A percentile compares a stretch with the other conserved stretches of the same genome.
phyloP scores from a whole-genome alignment of 2,113 vertebrate genomes.

The Scartelaos histophorus region DNA sequence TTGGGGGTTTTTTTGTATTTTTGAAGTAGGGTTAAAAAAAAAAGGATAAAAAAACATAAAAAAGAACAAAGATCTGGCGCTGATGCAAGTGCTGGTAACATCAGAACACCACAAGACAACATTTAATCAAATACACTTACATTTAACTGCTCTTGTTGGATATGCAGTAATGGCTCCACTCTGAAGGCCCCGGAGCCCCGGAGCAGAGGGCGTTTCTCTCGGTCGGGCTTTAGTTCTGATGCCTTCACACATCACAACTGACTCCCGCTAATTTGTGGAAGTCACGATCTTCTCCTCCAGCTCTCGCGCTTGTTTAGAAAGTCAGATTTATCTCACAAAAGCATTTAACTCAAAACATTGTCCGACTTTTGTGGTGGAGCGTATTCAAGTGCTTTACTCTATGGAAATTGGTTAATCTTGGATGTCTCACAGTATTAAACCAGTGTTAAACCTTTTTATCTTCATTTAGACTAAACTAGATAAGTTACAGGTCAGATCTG shows the following conservation, averaged over 20 bases:
- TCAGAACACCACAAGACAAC: background rate
- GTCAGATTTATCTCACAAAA: conserved; percentile 27
- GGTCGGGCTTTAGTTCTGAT: conserved; percentile 16
- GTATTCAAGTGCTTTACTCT: too few species aligned
- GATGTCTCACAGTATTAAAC: too few species aligned
- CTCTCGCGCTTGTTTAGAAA: conserved; percentile 11
- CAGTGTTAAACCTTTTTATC: too few species aligned
- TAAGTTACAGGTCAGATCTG: too few species aligned
- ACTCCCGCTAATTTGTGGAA: conserved; percentile 19
- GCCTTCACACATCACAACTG: conserved; percentile 9
- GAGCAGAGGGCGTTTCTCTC: background rate
- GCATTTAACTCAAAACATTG: background rate
- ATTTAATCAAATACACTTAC: background rate
- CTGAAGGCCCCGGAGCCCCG: background rate
- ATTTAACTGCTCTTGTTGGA: background rate
- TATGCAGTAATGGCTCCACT: background rate
- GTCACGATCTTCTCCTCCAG: conserved; percentile 10
- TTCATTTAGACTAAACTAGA: too few species aligned
- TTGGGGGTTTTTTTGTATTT: background rate
- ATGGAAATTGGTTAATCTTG: too few species aligned
- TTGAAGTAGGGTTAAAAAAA: background rate
- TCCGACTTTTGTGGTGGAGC: too few species aligned
- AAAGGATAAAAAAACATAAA: background rate
- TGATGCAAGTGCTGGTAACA: background rate
- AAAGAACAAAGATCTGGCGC: background rate